Evolutionary conservation across 2,888 invertebrate species (phyloP), one percentile per base, ranked within the genome.

Genomic region (Morpho achilles): DNA sequence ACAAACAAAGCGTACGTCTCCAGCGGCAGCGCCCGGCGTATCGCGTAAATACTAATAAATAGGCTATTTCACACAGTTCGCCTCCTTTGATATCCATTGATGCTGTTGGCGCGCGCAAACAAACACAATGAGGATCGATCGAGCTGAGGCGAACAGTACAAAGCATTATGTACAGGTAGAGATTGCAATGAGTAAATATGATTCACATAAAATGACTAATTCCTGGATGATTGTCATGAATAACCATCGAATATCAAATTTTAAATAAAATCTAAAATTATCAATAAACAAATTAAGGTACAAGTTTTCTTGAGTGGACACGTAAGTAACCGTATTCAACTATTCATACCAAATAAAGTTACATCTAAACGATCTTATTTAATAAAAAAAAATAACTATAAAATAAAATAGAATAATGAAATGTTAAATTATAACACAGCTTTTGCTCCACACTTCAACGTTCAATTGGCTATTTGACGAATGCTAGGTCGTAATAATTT

Each of bases 381-480:
- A 73, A 82, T 84, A 87, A 89, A 89, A 16, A 16, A 88, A 80
- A 86, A 87, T 87, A 87, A 85, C 86, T 89, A 89, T 80, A 82
- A 89, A 89, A 88, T 87, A 88, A 88, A 88, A 87, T 85, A 87
- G 84, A 86, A 84, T 87, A 87, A 82, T 87, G 87, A 88, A 87
- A 85, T 85, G 87, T 88, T 86, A 88, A 85, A 84, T 87, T 84
- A 87, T 90, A 90, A 87, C 87, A 89, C 89, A 90, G 88, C 84
- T 87, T 84, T 85, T 77, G 78, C 80, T 79, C 81, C 83, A 81
- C 82, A 78, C 84, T 80, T 76, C 76, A 74, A 77, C 77, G 75
- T 79, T 80, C 77, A 75, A 73, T n/a, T 74, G 75, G 73, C 79
- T 79, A 81, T 79, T 67, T 69, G 84, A 86, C 82, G 70, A 78